Evolutionary conservation across 2,888 invertebrate genomes (phyloP).

Genomic region (Drosophila melanosoma): DNA sequence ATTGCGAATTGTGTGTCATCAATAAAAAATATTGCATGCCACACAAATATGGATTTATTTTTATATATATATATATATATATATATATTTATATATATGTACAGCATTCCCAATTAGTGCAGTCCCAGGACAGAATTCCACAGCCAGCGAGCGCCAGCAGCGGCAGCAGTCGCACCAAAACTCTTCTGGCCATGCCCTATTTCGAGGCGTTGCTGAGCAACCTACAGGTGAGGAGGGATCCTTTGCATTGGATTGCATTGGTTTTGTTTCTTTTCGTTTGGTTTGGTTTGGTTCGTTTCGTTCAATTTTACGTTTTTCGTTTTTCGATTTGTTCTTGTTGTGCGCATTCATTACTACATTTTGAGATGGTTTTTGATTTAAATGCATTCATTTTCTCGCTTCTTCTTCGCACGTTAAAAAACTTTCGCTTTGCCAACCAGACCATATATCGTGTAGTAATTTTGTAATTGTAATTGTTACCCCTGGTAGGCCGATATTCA

Average conservation of each 20-base stretch:
- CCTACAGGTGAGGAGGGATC: conserved; percentile 88
- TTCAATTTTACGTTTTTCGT: conserved; percentile 16
- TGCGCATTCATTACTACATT: conserved; percentile 35
- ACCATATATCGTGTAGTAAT: conserved; percentile 38
- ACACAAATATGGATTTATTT: neutral
- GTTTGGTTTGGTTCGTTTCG: conserved; percentile 14
- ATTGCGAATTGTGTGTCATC: conserved; percentile 13
- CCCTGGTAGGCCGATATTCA: conserved; percentile 22
- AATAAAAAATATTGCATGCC: conserved; percentile 10
- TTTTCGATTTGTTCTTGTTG: conserved; percentile 24
- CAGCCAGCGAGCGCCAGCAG: conserved; percentile 84
- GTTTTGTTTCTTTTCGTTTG: conserved; percentile 18
- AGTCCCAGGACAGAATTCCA: conserved; percentile 83
- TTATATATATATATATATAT: neutral
- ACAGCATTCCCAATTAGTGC: conserved; percentile 83
- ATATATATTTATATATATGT: conserved; percentile 9
- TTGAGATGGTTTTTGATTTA: conserved; percentile 57
- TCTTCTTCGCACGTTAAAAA: conserved; percentile 36
- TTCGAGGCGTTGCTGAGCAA: conserved; percentile 89
- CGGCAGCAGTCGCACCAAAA: conserved; percentile 84
- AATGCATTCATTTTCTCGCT: conserved; percentile 49
- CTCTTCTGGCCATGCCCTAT: conserved; percentile 87
- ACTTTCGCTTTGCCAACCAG: conserved; percentile 16
- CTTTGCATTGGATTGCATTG: conserved; percentile 16
- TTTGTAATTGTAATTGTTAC: conserved; percentile 54